Evolutionary conservation across 2,797 vertebrate species (phyloP), one percentile per base, ranked within the genome.

Genomic region (Rhinella marina): DNA sequence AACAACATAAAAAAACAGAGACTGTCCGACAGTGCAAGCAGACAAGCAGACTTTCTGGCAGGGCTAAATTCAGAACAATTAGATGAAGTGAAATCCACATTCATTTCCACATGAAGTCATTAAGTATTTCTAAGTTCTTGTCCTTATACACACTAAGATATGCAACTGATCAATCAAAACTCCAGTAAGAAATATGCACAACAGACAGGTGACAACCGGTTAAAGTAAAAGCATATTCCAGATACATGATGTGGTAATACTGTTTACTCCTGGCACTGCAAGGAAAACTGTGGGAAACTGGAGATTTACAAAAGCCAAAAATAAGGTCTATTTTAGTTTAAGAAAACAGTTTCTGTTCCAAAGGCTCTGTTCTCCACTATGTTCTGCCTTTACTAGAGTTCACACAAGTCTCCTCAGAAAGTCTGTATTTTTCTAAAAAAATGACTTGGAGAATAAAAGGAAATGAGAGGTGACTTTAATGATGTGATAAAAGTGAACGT

Each of bases 271-370:
- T 77, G 61, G n/a, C 61, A 56, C 19, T 0, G 12, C 3, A 57
- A n/a, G 57, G 11, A 27, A 61, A 66, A 21, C 50, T 50, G 59
- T 66, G 78, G 78, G 78, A 61, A 80, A 32, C 56, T 57, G 17
- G 54, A 79, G 77, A 61, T 61, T 80, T 61, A 61, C 56, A 13
- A 80, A 25, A 8, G 56, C 54, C 54, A 80, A 13, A 59, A 48
- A 62, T 64, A 64, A 66, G 21, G 48, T n/a, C 59, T 81, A 64
- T 25, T 50, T 81, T 50, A 50, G 80, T 25, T 64, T 66, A 25
- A 81, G 59, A 81, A 81, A 81, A 81, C 59, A 62, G 2, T 16
- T n/a, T 81, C 19, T 62, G 79, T 32, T 81, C 79, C 79, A 81
- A 62, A 6, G 7, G 54, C 29, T 62, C 56, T 41, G 61, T 52